Evolutionary conservation across 2,113 vertebrate species (phyloP), one percentile per base, ranked within the genome.

Genomic region (Crotophaga sulcirostris): DNA sequence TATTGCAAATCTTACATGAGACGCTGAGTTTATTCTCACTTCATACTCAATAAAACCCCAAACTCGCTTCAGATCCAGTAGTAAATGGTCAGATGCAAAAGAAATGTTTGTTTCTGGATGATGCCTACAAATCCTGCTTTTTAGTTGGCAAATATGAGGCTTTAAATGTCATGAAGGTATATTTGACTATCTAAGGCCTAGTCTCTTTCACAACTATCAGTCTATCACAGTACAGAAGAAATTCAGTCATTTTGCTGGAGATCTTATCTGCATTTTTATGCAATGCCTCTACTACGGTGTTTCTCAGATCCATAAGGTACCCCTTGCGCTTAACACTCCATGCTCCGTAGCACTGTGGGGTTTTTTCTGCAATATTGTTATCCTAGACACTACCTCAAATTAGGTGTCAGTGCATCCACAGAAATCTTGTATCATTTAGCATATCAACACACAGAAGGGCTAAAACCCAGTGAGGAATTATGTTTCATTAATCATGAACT

Each of bases 261-360:
- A 73, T 31, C 13, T 79, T 63, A 42, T 3, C n/a, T 52, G 33
- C 38, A 14, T 16, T 75, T 77, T 67, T 60, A 38, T 49, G 40
- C 82, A 68, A 38, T 52, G 38, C 19, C 13, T 86, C 29, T 82
- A 3, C 40, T 25, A 16, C 49, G 45, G 28, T 6, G 70, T 62
- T 78, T 56, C 55, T 52, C 49, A 60, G 64, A 58, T 36, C 20
- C 24, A 28, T 11, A 23, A 77, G 24, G 20, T 23, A 78, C 6
- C 15, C 33, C 26, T 59, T 60, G 24, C 44, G 66, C 49, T 56
- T 59, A 55, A 52, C 14, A 83, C 8, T 52, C 33, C 36, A 34
- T 1, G 0, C 38, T 64, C 54, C 59, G 34, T 18, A 89, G 58
- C 17, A 40, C 0, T 42, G 25, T 21, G 5, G 51, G 7, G 38